These are phyloP conservation scores for Neolamprologus devosi DNA, from an alignment of 2,113 vertebrate genomes.

Conservation along the genomic window DNA sequence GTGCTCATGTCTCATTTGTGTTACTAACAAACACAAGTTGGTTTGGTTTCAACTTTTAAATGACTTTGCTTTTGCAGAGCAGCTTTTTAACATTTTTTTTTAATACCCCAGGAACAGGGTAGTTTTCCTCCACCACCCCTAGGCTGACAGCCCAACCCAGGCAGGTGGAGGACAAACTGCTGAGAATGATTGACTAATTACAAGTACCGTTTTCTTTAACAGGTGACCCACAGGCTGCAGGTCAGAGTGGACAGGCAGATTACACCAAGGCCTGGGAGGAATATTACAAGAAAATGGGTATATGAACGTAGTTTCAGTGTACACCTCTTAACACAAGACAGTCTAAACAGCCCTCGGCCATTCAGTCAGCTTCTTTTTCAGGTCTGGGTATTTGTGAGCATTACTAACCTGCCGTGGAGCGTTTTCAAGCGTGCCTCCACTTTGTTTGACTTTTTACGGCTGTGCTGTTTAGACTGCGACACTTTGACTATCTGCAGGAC, in stretches of 20 bases:
- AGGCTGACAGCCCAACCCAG: constrained; percentile 40
- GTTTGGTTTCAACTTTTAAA: constrained; percentile 4
- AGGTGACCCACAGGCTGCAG: constrained; percentile 96
- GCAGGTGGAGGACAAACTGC: constrained; percentile 59
- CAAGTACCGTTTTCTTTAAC: constrained; percentile 75
- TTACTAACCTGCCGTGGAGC: constrained; percentile 29
- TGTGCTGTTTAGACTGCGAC: constrained; percentile 68
- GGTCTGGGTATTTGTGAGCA: constrained; percentile 26
- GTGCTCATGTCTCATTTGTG: background rate
- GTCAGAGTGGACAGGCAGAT: constrained; percentile 96
- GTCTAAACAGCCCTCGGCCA: constrained; percentile 58
- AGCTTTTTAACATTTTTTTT: background rate
- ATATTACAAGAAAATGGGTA: constrained; percentile 99
- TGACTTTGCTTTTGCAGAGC: constrained; percentile 18
- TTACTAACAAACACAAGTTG: background rate
- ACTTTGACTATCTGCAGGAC: constrained; percentile 40
- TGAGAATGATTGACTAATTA: constrained; percentile 67
- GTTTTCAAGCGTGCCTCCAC: constrained; percentile 21
- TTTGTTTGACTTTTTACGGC: constrained; percentile 31
- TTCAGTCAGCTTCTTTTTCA: constrained; percentile 27
- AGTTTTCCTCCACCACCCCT: constrained; percentile 32
- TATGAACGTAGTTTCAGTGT: constrained; percentile 67
- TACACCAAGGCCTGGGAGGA: constrained; percentile 99
- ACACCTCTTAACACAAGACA: constrained; percentile 54
- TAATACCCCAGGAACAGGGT: constrained; percentile 15